Base-by-base conservation (phyloP, 2,113 vertebrate genomes). In the Calyptomena viridis region DNA sequence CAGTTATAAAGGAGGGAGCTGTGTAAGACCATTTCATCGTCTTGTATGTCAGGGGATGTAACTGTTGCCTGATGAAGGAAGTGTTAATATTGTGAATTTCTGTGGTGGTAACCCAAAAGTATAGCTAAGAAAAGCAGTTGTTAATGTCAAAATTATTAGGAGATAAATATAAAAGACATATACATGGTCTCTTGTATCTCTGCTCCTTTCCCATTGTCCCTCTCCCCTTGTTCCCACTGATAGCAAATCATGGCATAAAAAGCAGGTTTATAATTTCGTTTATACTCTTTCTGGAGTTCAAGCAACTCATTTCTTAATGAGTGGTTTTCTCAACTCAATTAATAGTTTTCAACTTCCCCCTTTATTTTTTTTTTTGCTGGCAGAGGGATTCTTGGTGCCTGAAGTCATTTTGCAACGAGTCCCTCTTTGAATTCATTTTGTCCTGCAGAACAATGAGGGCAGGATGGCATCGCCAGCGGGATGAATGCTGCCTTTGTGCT, bases 401-500 rank as follows among this genome's bases (percentile, higher is more conserved):
- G 46, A 71, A 94, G 74, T 84, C 23, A 12, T 31, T 93, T 78
- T 30, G 55, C 59, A 31, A 12, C 8, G 16, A 4, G 12, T 81
- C 94, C 78, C 58, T 53, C 71, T 87, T 22, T 66, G 87, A 63
- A 8, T 72, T 40, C 2, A 5, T 85, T 87, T 91, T 85, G 81
- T 95, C 94, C 22, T 21, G 37, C 28, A 23, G 92, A 90, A 95
- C 92, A 85, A 78, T 93, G 94, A 19, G 35, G 12, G 87, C 92
- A 24, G 18, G 60, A 18, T 23, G 81, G 89, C 67, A 25, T 19
- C 5, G n/a, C 46, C 12, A 18, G 44, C 3, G 2, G 19, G 8
- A 68, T 85, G 80, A 95, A 93, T 90, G 84, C 75, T 84, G 53
- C 69, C 87, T 30, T 89, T 91, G 82, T 94, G 66, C 49, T 75